Conservation (phyloP, 1,140 invertebrate species). For the Acyrthosiphon pisum region DNA sequence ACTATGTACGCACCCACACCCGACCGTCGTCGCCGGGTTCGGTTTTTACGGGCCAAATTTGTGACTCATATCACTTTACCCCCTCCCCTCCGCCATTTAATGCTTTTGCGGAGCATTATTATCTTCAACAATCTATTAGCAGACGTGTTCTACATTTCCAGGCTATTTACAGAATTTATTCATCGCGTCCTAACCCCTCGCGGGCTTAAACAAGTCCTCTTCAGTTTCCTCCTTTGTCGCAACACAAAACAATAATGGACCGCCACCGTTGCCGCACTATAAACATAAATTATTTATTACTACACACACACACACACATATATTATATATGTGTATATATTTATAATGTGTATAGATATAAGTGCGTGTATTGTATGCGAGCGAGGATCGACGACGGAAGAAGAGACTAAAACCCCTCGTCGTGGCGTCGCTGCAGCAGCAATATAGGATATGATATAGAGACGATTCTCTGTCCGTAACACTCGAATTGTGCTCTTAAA, state of each 20-base stretch:
- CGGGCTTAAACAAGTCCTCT: slow-evolving; percentile 47
- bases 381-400: not conserved
- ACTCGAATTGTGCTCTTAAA: not conserved
- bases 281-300: slow-evolving; percentile 52
- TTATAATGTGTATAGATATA: not conserved
- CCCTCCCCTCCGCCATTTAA: not conserved
- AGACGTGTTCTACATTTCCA: slow-evolving; percentile 55
- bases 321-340: not conserved
- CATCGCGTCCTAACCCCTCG: slow-evolving; percentile 33
- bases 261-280: slow-evolving; percentile 36
- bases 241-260: slow-evolving; percentile 55
- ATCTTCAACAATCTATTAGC: slow-evolving; percentile 55
- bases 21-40: not conserved
- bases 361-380: not conserved
- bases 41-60: slow-evolving; percentile 13
- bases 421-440: not conserved
- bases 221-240: slow-evolving; percentile 34
- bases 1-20: not conserved
- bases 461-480: not conserved
- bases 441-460: not conserved
- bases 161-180: slow-evolving; percentile 55
- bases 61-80: slow-evolving; percentile 43
- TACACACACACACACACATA: not conserved
- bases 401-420: not conserved
- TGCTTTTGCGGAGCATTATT: not conserved